A percentile compares a stretch with the other conserved stretches of the same genome.
Conservation (phyloP, 2,888 invertebrate genomes). For the Sipha maydis region DNA sequence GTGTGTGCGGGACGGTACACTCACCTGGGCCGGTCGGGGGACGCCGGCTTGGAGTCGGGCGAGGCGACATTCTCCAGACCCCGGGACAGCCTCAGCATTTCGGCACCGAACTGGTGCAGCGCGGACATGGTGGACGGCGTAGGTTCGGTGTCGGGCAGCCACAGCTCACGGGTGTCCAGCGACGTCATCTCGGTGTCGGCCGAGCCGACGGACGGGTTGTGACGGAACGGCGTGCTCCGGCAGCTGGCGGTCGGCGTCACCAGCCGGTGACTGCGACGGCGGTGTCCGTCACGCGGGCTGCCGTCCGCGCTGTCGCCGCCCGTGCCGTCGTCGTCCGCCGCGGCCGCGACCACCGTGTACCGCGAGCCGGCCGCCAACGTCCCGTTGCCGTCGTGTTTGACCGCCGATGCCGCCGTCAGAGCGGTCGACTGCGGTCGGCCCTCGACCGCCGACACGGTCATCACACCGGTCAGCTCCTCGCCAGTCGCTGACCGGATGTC, state of each 20-base stretch:
- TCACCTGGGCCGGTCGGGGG: slow-evolving; percentile 25
- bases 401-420: neutral
- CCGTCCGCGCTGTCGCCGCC: slow-evolving; percentile 64
- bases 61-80: slow-evolving; percentile 73
- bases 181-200: slow-evolving; percentile 87
- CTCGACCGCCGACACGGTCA: slow-evolving; percentile 9
- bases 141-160: slow-evolving; percentile 76
- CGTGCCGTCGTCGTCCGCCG: slow-evolving; percentile 64
- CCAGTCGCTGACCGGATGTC: slow-evolving; percentile 39
- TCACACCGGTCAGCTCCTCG: slow-evolving; percentile 22
- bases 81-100: slow-evolving; percentile 85
- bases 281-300: slow-evolving; percentile 1
- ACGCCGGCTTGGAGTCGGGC: slow-evolving; percentile 47
- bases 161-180: slow-evolving; percentile 84
- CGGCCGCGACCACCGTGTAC: neutral
- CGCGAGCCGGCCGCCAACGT: slow-evolving; percentile 64
- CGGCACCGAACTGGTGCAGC: slow-evolving; percentile 85
- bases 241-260: slow-evolving; percentile 44
- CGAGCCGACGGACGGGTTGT: slow-evolving; percentile 68
- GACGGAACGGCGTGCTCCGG: slow-evolving; percentile 36
- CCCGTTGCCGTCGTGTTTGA: neutral
- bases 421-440: slow-evolving; percentile 11
- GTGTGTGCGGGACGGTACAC: too few species aligned
- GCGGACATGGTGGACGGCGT: slow-evolving; percentile 86
- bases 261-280: slow-evolving; percentile 17